Percentiles rank a stretch among this genome's conserved stretches.
Evolutionary conservation across 2,113 vertebrate genomes (phyloP).

Genomic region (Otus sunia): DNA sequence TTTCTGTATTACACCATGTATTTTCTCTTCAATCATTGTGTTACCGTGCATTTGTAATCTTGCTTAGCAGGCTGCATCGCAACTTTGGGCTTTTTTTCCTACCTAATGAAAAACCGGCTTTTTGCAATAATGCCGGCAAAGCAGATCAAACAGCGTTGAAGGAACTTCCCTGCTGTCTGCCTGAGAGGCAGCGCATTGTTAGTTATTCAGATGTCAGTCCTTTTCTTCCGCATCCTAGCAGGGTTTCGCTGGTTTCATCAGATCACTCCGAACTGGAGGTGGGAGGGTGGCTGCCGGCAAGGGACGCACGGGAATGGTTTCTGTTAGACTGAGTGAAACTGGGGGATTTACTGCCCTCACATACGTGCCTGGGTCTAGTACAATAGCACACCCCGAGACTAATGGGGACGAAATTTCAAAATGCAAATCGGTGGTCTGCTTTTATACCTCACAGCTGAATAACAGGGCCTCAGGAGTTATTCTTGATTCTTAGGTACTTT

Average conservation of each 20-base stretch:
- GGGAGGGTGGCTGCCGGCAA: not conserved
- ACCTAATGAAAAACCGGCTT: constrained; percentile 48
- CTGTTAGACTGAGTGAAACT: not conserved
- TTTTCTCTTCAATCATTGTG: constrained; percentile 63
- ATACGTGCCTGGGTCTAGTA: not conserved
- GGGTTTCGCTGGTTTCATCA: constrained; percentile 49
- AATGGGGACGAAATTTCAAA: not conserved
- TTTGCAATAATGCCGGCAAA: not conserved
- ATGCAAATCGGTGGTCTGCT: constrained; percentile 8
- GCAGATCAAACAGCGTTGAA: constrained; percentile 33
- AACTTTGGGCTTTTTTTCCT: not conserved
- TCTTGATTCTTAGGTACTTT: constrained; percentile 46
- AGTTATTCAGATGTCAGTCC: constrained; percentile 14
- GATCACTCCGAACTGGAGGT: constrained; percentile 11
- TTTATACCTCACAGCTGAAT: constrained; percentile 11
- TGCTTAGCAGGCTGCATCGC: constrained; percentile 16
- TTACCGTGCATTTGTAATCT: not conserved
- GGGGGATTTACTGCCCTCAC: not conserved
- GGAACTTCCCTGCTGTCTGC: constrained; percentile 61
- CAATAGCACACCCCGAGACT: not conserved
- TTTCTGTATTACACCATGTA: constrained; percentile 67
- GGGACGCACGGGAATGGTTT: not conserved
- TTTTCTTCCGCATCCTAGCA: constrained; percentile 11
- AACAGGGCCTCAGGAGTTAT: not conserved
- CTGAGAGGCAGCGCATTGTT: constrained; percentile 2